Conservation (phyloP, 2,797 vertebrate genomes). For the Gila robusta region DNA sequence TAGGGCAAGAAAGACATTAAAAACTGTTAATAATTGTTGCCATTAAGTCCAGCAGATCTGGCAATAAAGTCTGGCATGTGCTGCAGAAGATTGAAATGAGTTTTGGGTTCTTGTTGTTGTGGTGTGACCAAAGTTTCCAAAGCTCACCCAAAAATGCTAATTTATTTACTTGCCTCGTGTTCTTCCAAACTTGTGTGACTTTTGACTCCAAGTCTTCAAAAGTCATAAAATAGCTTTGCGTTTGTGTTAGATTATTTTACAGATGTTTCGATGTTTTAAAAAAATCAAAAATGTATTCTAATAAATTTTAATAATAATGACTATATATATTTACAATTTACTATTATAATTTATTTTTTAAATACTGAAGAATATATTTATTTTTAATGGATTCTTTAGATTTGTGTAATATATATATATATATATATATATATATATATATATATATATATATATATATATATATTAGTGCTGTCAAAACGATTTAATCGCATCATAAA, state of each 20-base stretch:
- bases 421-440: too few species aligned
- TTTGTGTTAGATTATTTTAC: neutral
- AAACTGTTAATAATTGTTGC: conserved; percentile 40
- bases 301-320: neutral
- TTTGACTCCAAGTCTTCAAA: neutral
- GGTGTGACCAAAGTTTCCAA: neutral
- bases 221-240: neutral
- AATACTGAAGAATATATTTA: neutral
- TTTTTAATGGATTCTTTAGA: neutral
- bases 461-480: too few species aligned
- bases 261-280: neutral
- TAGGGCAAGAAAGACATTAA: conserved; percentile 14
- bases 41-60: conserved; percentile 44
- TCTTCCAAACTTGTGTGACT: neutral
- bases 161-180: neutral
- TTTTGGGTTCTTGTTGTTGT: conserved; percentile 8
- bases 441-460: too few species aligned
- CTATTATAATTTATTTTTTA: neutral
- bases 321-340: neutral
- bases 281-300: neutral
- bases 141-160: neutral
- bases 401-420: too few species aligned
- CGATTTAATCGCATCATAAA: too few species aligned
- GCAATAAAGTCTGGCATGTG: conserved; percentile 11
- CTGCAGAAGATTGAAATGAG: neutral